Evolutionary conservation across 2,113 vertebrate genomes (phyloP).

Genomic region (Lepisosteus osseus): DNA sequence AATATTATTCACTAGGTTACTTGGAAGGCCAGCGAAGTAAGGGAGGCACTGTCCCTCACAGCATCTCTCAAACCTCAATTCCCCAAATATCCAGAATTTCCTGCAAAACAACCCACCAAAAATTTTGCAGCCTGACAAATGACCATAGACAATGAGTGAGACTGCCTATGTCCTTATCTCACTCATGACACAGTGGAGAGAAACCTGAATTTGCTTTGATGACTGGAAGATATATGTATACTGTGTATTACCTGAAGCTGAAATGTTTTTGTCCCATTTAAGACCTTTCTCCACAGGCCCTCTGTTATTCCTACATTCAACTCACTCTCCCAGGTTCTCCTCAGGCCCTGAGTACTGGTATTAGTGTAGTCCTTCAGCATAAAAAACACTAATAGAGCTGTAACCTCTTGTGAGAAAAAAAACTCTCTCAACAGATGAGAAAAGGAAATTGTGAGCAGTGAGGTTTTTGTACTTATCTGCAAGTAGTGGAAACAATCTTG

Average conservation of each 20-base stretch:
- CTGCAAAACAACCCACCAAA: not conserved
- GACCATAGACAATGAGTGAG: not conserved
- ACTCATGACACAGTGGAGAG: not conserved
- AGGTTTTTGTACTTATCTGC: conserved; percentile 11
- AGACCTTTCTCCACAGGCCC: conserved; percentile 12
- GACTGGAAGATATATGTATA: not conserved
- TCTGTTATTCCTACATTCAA: not conserved
- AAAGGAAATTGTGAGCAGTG: not conserved
- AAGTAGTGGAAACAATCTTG: conserved; percentile 12
- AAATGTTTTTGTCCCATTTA: conserved; percentile 8
- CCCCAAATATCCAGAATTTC: too few relatives aligned
- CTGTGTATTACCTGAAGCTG: conserved; percentile 17
- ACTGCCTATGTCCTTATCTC: not conserved
- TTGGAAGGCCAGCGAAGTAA: too few relatives aligned
- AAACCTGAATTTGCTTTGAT: conserved; percentile 1
- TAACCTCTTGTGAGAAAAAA: not conserved
- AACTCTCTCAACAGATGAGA: not conserved
- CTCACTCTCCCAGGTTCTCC: not conserved
- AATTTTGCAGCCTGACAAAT: not conserved
- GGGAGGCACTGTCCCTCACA: too few relatives aligned
- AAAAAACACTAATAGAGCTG: not conserved
- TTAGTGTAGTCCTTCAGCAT: not conserved
- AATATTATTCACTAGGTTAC: too few relatives aligned
- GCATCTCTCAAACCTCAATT: too few relatives aligned
- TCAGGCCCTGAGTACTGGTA: not conserved